Evolutionary conservation across 2,797 vertebrate species (phyloP).

Genomic region (Microctenopoma steveboyesi): DNA sequence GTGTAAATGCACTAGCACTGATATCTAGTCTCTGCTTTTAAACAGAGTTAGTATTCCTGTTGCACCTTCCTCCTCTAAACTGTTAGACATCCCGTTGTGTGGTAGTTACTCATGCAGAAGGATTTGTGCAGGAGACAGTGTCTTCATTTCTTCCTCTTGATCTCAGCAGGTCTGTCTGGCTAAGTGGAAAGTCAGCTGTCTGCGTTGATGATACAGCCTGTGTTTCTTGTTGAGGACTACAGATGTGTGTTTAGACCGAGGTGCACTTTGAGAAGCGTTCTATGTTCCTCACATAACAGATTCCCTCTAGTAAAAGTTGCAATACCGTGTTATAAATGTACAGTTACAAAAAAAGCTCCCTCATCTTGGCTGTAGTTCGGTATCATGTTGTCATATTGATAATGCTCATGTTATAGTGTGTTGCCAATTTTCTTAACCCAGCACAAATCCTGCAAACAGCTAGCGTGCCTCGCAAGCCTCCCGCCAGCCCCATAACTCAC

Average conservation of each 20-base stretch:
- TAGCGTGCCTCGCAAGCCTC: background rate
- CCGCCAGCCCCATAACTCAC: no score
- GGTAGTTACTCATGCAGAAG: slow-evolving; percentile 65
- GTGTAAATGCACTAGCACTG: slow-evolving; percentile 26
- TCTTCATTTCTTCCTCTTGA: slow-evolving; percentile 39
- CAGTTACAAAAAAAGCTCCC: background rate
- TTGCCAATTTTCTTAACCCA: background rate
- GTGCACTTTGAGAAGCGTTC: slow-evolving; percentile 24
- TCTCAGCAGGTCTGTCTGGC: slow-evolving; percentile 43
- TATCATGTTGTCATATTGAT: background rate
- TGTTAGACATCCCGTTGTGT: slow-evolving; percentile 39
- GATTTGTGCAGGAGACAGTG: slow-evolving; percentile 48
- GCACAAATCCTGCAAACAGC: background rate
- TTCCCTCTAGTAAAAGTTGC: slow-evolving; percentile 16
- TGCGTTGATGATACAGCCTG: slow-evolving; percentile 30
- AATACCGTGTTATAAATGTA: background rate
- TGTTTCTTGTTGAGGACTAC: slow-evolving; percentile 20
- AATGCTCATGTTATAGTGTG: background rate
- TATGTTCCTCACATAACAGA: slow-evolving; percentile 18
- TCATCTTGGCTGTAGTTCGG: background rate
- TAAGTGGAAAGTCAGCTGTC: slow-evolving; percentile 41
- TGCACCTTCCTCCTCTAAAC: slow-evolving; percentile 11
- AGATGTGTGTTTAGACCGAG: slow-evolving; percentile 29
- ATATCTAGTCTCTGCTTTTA: slow-evolving; percentile 23
- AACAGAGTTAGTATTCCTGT: slow-evolving; percentile 1